phyloP scores from a whole-genome alignment of 2,113 vertebrate genomes.

The Theristicus caerulescens region DNA sequence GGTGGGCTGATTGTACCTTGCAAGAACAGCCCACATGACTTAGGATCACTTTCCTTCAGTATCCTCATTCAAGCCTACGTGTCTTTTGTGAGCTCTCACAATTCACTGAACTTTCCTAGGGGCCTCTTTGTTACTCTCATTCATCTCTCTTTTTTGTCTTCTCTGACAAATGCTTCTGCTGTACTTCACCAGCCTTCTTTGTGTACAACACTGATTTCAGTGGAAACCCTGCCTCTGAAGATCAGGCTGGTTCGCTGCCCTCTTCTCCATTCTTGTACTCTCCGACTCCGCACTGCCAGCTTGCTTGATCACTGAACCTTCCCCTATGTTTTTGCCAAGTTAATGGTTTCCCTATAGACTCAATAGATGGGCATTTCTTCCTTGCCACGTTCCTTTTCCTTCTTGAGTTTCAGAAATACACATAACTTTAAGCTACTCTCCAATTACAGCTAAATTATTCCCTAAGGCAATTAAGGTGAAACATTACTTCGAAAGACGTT shows the following conservation, averaged over 20 bases:
- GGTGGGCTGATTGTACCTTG: background rate
- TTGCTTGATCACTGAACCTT: slow-evolving; percentile 7
- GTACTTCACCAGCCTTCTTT: background rate
- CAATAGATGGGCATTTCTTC: background rate
- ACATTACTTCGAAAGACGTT: background rate
- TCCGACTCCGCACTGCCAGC: accelerated
- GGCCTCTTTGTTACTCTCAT: background rate
- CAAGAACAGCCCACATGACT: background rate
- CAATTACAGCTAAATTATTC: slow-evolving; percentile 60
- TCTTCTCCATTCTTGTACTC: background rate
- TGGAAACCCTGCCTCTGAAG: background rate
- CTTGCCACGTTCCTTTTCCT: background rate
- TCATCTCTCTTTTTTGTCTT: background rate
- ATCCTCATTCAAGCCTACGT: background rate
- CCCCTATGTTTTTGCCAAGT: background rate
- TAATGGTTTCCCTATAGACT: background rate
- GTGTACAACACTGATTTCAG: background rate
- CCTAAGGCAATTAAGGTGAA: slow-evolving; percentile 63
- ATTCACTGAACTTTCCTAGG: background rate
- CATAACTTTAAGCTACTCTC: slow-evolving; percentile 42
- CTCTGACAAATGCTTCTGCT: background rate
- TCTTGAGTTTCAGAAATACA: slow-evolving; percentile 51
- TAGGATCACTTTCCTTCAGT: background rate
- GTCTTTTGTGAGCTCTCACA: slow-evolving; percentile 26
- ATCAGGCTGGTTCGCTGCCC: background rate